These are phyloP conservation scores for Pinctada fucata DNA, from an alignment of 2,888 invertebrate genomes.

Conservation along the genomic window DNA sequence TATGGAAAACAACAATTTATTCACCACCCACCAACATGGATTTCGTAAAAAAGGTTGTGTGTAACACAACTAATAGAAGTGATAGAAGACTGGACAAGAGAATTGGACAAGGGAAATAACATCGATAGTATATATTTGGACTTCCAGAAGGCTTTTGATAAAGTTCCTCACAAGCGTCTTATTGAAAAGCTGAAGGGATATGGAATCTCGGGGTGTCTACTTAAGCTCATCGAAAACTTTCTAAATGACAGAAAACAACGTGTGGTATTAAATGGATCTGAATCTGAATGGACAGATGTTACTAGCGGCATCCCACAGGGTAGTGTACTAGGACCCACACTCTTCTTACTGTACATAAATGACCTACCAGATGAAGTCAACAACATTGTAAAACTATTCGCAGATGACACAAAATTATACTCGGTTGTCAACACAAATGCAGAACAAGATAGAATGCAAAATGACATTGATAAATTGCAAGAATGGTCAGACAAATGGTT, in stretches of 20 bases:
- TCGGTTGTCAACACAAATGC: too few relatives aligned
- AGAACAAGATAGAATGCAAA: too few relatives aligned
- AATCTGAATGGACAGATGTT: too few relatives aligned
- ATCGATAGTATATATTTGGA: neutral
- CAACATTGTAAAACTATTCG: too few relatives aligned
- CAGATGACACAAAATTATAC: too few relatives aligned
- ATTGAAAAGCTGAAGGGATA: constrained; percentile 9
- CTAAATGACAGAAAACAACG: too few relatives aligned
- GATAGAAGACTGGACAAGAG: neutral
- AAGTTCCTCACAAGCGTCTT: constrained; percentile 19
- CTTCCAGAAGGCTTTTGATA: neutral
- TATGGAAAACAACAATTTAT: neutral
- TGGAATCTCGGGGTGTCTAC: constrained; percentile 3
- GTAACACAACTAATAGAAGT: neutral
- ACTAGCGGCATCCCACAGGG: too few relatives aligned
- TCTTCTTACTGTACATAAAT: neutral
- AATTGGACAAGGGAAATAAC: neutral
- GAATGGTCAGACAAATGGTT: too few relatives aligned
- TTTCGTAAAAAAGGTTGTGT: neutral
- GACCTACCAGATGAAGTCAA: too few relatives aligned
- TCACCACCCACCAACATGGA: neutral
- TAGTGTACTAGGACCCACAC: constrained; percentile 12
- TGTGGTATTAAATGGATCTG: too few relatives aligned
- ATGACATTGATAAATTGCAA: too few relatives aligned
- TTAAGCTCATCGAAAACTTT: too few relatives aligned